Evolutionary conservation across 2,888 invertebrate species (phyloP), one percentile per base, ranked within the genome.

Genomic region (Ganaspis brasiliensis): DNA sequence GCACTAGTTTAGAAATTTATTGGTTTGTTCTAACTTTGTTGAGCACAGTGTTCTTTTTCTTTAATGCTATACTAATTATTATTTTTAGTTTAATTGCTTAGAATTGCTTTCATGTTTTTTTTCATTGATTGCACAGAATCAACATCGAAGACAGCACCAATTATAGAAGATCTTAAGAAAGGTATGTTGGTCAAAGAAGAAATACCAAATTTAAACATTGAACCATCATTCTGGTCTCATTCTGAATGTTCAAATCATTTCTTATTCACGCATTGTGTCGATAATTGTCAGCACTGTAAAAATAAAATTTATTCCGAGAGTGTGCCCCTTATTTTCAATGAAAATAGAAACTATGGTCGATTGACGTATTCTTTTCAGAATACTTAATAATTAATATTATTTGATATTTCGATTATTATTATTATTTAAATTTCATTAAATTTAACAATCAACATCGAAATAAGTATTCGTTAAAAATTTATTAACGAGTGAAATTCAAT

Each of bases 231-330:
- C n/a, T 45, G 67, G 40, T 26, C 24, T 67, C 67, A 40, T 67
- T 67, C 16, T 40, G 45, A 21, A 67, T 24, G 21, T 45, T 67
- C 40, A 1, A 49, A 67, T 45, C 21, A 67, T 45, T 21, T 10
- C 14, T 26, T 67, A n/a, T 49, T 45, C 21, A 21, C 24, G 3
- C 26, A 26, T 45, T 45, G 4, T 67, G 45, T 5, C n/a, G 45
- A 26, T n/a, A 40, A 40, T 21, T 14, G 2, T 24, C 4, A 40
- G 10, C 35, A 8, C 10, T 37, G 12, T 63, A 49, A 67, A 40
- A 24, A n/a, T n/a, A 24, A 10, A 26, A 24, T 40, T 45, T 49
- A 67, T n/a, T 67, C 67, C 45, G 67, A 67, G 67, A 67, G 67
- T 67, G 26, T 45, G 10, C 67, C 67, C 12, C 21, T 67, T n/a